phyloP scores from a whole-genome alignment of 2,888 invertebrate genomes.

The Pristionchus maxplancki region DNA sequence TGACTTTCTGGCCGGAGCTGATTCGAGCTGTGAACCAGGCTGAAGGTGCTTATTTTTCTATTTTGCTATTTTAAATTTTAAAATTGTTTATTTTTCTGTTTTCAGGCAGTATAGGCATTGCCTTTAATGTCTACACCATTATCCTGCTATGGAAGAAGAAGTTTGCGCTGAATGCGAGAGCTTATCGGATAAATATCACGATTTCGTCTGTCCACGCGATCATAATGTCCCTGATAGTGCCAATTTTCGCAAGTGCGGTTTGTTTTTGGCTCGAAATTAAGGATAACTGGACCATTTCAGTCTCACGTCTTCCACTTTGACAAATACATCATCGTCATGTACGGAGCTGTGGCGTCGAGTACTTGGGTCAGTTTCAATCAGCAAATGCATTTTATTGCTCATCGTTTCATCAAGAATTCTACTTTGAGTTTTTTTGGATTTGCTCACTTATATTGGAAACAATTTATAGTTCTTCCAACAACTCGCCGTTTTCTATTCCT shows the following conservation, averaged over 20 bases:
- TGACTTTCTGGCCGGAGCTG: neutral
- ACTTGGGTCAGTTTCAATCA: neutral
- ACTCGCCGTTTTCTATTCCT: neutral
- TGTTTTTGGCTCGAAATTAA: neutral
- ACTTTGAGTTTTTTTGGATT: no score
- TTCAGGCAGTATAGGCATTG: neutral
- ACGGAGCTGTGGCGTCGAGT: neutral
- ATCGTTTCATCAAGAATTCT: no score
- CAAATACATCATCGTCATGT: slow-evolving; percentile 7
- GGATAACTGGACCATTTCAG: neutral
- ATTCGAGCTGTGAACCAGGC: neutral
- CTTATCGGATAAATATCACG: neutral
- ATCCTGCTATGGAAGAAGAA: neutral
- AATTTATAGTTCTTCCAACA: neutral
- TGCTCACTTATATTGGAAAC: no score
- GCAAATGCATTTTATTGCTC: no score
- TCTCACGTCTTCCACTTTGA: neutral
- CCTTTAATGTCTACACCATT: neutral
- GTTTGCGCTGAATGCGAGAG: neutral
- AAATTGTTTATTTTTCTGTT: neutral
- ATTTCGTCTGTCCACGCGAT: neutral
- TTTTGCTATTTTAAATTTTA: neutral
- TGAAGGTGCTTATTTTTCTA: neutral
- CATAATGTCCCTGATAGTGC: neutral
- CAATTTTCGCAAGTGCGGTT: neutral